These are phyloP conservation scores for Cichladusa arquata DNA, from an alignment of 2,113 vertebrate species.

Conservation along the genomic window DNA sequence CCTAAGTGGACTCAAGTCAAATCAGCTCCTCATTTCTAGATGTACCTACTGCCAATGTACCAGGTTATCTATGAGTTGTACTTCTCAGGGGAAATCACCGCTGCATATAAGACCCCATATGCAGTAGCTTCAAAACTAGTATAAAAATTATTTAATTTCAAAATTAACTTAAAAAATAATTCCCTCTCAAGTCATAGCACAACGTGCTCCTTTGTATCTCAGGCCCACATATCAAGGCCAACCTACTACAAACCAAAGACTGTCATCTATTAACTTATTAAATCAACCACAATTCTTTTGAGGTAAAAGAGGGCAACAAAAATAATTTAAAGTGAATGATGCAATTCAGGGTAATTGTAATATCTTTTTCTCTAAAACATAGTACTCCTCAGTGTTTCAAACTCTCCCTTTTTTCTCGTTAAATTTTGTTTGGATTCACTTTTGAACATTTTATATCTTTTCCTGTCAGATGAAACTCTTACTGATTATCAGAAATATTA, in stretches of 20 bases:
- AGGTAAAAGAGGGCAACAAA: not conserved
- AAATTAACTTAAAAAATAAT: not conserved
- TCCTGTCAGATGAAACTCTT: not conserved
- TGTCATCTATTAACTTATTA: not conserved
- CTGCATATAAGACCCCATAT: rapidly evolving
- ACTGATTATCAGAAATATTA: not conserved
- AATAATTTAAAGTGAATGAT: not conserved
- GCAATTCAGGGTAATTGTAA: not conserved
- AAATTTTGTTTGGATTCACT: not conserved
- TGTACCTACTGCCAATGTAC: rapidly evolving
- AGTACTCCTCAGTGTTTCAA: not conserved
- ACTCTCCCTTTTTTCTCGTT: not conserved
- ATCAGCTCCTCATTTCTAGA: not conserved
- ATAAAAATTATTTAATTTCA: no score
- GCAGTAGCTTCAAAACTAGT: not conserved
- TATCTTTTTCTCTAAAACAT: not conserved
- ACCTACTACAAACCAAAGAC: not conserved
- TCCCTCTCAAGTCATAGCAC: not conserved
- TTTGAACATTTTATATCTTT: not conserved
- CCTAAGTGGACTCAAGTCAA: not conserved
- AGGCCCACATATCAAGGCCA: not conserved
- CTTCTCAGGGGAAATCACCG: not conserved
- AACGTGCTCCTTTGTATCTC: not conserved
- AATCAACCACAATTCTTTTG: not conserved
- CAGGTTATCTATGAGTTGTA: not conserved